phyloP scores from a whole-genome alignment of 64 coral and sea anemone genomes.

The Orbicella faveolata region DNA sequence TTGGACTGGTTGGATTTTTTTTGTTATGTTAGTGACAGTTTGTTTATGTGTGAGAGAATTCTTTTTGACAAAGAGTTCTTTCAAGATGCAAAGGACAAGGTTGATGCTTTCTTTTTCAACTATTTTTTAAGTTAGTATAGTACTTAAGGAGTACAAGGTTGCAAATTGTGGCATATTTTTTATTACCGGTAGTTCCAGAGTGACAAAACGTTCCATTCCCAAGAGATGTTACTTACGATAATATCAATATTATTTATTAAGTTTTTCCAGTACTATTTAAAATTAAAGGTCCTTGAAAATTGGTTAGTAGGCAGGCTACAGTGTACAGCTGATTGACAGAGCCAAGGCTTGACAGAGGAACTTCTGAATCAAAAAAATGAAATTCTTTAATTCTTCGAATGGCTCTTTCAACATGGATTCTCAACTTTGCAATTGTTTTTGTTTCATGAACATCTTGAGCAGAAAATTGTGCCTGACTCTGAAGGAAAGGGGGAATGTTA shows the following conservation, averaged over 20 bases:
- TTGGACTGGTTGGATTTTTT: slow-evolving; percentile 59
- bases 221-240: too few species aligned
- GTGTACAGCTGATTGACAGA: slow-evolving; percentile 42
- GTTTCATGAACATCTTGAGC: too few species aligned
- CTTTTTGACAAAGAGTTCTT: slow-evolving; percentile 53
- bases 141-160: too few species aligned
- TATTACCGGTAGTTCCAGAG: too few species aligned
- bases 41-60: slow-evolving; percentile 49
- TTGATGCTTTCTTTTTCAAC: slow-evolving; percentile 49
- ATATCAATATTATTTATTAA: too few species aligned
- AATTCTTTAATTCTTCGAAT: slow-evolving; percentile 40
- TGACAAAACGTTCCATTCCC: too few species aligned
- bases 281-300: slow-evolving; percentile 56
- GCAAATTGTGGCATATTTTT: too few species aligned
- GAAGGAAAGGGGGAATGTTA: too few species aligned
- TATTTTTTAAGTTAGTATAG: too few species aligned
- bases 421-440: not conserved
- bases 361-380: slow-evolving; percentile 50
- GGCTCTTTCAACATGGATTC: not conserved
- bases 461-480: not conserved
- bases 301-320: slow-evolving; percentile 21
- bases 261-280: too few species aligned
- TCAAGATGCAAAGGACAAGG: slow-evolving; percentile 13
- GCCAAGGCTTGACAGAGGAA: slow-evolving; percentile 21
- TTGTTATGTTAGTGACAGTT: slow-evolving; percentile 49